Evolutionary conservation across 1,140 invertebrate species (phyloP).

Genomic region (Drosophila nebulosa): DNA sequence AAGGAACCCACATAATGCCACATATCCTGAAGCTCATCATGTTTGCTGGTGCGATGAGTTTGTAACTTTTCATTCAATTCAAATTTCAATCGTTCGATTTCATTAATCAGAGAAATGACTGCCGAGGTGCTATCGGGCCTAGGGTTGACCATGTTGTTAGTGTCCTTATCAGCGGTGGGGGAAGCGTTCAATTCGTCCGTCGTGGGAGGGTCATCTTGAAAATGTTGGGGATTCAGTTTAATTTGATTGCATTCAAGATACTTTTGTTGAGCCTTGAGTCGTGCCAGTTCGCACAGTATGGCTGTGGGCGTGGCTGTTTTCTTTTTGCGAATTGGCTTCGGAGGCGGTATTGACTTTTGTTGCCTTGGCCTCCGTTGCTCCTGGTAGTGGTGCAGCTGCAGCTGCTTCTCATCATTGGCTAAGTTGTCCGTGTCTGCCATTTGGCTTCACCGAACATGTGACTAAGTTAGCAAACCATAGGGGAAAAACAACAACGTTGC

Average conservation of each 20-base stretch:
- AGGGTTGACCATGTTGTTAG: not conserved
- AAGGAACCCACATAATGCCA: slow-evolving; percentile 57
- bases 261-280: slow-evolving; percentile 76
- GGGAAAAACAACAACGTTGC: slow-evolving; percentile 28
- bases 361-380: not conserved
- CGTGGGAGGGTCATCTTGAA: slow-evolving; percentile 22
- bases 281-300: slow-evolving; percentile 69
- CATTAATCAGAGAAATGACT: slow-evolving; percentile 47
- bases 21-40: slow-evolving; percentile 59
- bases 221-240: slow-evolving; percentile 61
- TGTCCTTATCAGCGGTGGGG: not conserved
- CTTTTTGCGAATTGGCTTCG: slow-evolving; percentile 40
- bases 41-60: slow-evolving; percentile 38
- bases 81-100: slow-evolving; percentile 55
- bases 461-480: not conserved
- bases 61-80: slow-evolving; percentile 40
- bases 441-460: slow-evolving; percentile 45
- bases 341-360: slow-evolving; percentile 24
- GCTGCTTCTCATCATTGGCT: not conserved
- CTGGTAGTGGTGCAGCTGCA: not conserved
- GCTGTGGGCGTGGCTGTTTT: slow-evolving; percentile 55
- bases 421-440: slow-evolving; percentile 19
- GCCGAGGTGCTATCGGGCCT: slow-evolving; percentile 37
- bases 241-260: slow-evolving; percentile 78
- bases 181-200: not conserved